Conservation (phyloP, 2,888 invertebrate genomes). For the Apeira syringaria region DNA sequence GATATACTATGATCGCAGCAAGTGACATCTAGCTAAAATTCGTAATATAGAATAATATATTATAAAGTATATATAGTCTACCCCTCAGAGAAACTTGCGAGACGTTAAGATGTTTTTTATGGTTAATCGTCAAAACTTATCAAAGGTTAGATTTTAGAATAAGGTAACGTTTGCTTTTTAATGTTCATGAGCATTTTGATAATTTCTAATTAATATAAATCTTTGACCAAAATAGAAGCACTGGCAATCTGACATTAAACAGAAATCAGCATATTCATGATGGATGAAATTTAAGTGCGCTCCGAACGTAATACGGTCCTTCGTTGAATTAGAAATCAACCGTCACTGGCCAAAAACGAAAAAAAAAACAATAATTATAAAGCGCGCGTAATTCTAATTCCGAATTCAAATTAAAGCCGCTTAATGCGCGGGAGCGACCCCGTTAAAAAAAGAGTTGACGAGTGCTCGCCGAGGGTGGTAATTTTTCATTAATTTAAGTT, state of each 20-base stretch:
- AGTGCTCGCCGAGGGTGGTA: conserved; percentile 82
- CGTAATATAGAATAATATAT: too few species aligned
- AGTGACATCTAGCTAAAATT: too few species aligned
- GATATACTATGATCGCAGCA: too few species aligned
- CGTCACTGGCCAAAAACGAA: conserved; percentile 65
- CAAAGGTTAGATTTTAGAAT: too few species aligned
- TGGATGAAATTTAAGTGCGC: conserved; percentile 31
- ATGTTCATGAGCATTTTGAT: too few species aligned
- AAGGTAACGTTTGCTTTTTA: too few species aligned
- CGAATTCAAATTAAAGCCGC: conserved; percentile 84
- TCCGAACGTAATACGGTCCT: conserved; percentile 42
- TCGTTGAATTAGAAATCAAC: conserved; percentile 76
- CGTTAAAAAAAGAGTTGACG: conserved; percentile 82
- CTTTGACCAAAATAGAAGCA: too few species aligned
- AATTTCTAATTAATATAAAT: too few species aligned
- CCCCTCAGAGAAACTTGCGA: too few species aligned
- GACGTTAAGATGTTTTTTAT: too few species aligned
- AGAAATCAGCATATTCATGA: conserved; percentile 33
- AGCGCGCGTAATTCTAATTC: conserved; percentile 84
- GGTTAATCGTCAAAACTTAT: too few species aligned
- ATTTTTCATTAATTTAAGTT: conserved; percentile 85
- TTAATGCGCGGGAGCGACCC: conserved; percentile 83
- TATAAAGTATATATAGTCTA: too few species aligned
- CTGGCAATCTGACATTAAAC: conserved; percentile 6
- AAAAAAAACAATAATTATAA: conserved; percentile 82